Conservation (phyloP, 30 jellyfish, hydroid and myxozoan species). For the Pseudorhiza aurosa region DNA sequence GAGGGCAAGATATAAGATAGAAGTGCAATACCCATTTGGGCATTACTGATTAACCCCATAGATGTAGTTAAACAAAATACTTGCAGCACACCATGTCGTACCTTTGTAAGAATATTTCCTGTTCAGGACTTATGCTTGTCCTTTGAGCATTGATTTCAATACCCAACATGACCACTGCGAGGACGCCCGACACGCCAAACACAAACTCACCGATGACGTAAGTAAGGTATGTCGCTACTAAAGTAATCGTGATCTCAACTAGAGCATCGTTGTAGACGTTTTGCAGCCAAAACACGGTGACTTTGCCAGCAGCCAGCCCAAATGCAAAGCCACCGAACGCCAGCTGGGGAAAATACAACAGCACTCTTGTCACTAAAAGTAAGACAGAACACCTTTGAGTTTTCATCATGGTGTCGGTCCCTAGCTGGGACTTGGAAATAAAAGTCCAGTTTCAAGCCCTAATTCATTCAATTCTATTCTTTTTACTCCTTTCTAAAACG, state of each 20-base stretch:
- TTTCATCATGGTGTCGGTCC: no score
- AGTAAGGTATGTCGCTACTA: slow-evolving; percentile 82
- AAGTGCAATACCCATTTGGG: no score
- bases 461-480: no score
- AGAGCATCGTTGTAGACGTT: slow-evolving; percentile 94
- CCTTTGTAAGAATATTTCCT: slow-evolving; percentile 90
- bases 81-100: slow-evolving; percentile 5
- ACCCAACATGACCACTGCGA: slow-evolving; percentile 95
- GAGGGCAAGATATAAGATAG: no score
- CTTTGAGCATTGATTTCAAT: slow-evolving; percentile 89
- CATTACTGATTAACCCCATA: no score
- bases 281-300: slow-evolving; percentile 89
- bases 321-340: slow-evolving; percentile 97
- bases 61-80: no score
- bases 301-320: slow-evolving; percentile 90
- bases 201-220: slow-evolving; percentile 84
- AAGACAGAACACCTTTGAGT: no score
- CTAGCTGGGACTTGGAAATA: neutral
- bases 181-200: slow-evolving; percentile 86
- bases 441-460: no score
- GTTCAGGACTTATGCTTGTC: slow-evolving; percentile 94
- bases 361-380: slow-evolving; percentile 75
- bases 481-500: no score
- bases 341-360: slow-evolving; percentile 81
- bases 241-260: slow-evolving; percentile 89